Base-by-base conservation (phyloP, 2,113 vertebrate species). In the Puntigrus tetrazona region DNA sequence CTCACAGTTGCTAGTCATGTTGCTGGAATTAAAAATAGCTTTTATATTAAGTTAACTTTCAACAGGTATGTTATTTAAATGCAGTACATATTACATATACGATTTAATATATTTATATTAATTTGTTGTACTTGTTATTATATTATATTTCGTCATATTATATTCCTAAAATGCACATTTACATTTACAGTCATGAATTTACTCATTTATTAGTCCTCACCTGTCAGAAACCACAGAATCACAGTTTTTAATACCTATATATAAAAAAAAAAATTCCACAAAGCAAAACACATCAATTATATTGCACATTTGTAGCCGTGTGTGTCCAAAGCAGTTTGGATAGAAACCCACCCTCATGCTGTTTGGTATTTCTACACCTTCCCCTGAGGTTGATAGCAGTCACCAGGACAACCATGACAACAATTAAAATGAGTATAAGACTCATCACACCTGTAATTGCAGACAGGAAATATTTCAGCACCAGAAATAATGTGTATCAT, bases 391-490 rank as follows among this genome's bases (percentile, higher is more conserved):
- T 95, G 92, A 96, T 95, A 81, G 92, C 90, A 0, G 92, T 91
- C 78, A 95, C 94, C 61, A 96, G 92, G 67, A 95, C 45, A 69
- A 96, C 94, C 89, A 96, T 95, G 38, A 96, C 93, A 47, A 96
- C 90, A 52, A 96, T 91, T 78, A 96, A 90, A 83, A 96, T 93
- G 20, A 94, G 89, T 1, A 96, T 95, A 84, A 96, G 95, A 88
- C 92, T 95, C 92, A 96, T 96, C 29, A 96, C 95, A 87, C 95
- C 95, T 96, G 61, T 22, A 83, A 78, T 45, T 41, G 73, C 45
- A 75, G 73, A 50, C 27, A 50, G 47, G 43, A 84, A n/a, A 52
- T 38, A 79, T 22, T 41, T 55, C 14, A 14, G 27, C n/a, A 59
- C 43, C 1, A 25, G 14, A 38, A 27, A 18, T 31, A 65, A 59